Evolutionary conservation across 2,888 invertebrate species (phyloP), one percentile per base, ranked within the genome.

Genomic region (Watsonalla binaria): DNA sequence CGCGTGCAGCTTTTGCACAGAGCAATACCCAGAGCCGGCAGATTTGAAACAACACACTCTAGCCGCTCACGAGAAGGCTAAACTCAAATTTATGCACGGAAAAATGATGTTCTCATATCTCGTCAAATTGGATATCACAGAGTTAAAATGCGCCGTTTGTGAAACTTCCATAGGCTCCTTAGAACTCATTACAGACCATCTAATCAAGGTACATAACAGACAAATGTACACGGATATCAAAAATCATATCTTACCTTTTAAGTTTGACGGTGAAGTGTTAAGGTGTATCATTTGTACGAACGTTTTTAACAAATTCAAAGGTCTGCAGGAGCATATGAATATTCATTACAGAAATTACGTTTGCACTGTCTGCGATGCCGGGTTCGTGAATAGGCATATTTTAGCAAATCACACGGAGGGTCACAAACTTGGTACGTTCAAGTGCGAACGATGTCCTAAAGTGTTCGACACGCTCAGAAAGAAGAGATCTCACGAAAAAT

Each of bases 381-480:
- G 86, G 0, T 86, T 85, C 45, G 78, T 85, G 0, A 80, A 76
- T 33, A 73, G 76, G 15, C 76, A 73, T 14, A 78, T 78, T n/a
- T 60, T 84, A 0, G 58, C 74, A 0, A 68, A 76, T 8, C 86
- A 86, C 55, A 70, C 71, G 0, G 74, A 78, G 46, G 77, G 72
- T 0, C 84, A 86, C 53, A 77, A 82, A 52, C 64, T 69, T 0
- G 84, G 84, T 0, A 69, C 72, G 0, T 85, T 82, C 59, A 72
- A 76, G 51, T 87, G 86, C 51, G 71, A 74, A 34, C 61, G 71
- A 6, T 92, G 92, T 56, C 72, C 84, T 0, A 92, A 92, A 68
- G 80, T 86, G 0, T 92, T 92, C 53, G 84, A 86, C n/a, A 90
- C 89, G 0, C 72, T 80, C 9, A 74, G 83, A 34, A 89, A 90